These are phyloP conservation scores for Mythimna pallens DNA, from an alignment of 2,888 invertebrate species.

Conservation along the genomic window DNA sequence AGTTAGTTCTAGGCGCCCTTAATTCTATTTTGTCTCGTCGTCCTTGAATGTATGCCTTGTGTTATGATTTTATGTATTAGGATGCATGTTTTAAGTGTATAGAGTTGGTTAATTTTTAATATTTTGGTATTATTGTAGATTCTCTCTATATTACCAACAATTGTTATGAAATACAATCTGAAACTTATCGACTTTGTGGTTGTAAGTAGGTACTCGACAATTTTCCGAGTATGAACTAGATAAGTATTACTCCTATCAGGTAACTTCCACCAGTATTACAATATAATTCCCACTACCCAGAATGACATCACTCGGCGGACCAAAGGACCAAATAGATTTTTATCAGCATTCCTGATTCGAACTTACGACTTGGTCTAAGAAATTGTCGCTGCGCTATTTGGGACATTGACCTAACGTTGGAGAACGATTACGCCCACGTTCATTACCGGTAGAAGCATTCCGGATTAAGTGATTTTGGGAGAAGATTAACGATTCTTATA, in stretches of 20 bases:
- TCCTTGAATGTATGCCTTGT: too few relatives aligned
- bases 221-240: constrained; percentile 15
- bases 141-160: not conserved
- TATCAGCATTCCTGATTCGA: constrained; percentile 40
- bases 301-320: constrained; percentile 14
- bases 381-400: constrained; percentile 37
- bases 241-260: constrained; percentile 8
- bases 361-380: constrained; percentile 24
- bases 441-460: constrained; percentile 39
- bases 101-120: too few relatives aligned
- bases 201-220: constrained; percentile 3
- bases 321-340: constrained; percentile 18
- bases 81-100: too few relatives aligned
- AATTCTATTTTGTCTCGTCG: too few relatives aligned
- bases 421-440: constrained; percentile 52
- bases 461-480: constrained; percentile 47
- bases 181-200: not conserved
- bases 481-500: constrained; percentile 41
- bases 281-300: constrained; percentile 6
- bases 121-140: too few relatives aligned
- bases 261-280: constrained; percentile 12
- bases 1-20: too few relatives aligned
- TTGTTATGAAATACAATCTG: not conserved
- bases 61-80: too few relatives aligned
- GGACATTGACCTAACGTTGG: constrained; percentile 50